Conservation (phyloP, 2,797 vertebrate genomes). For the Malurus leucopterus region DNA sequence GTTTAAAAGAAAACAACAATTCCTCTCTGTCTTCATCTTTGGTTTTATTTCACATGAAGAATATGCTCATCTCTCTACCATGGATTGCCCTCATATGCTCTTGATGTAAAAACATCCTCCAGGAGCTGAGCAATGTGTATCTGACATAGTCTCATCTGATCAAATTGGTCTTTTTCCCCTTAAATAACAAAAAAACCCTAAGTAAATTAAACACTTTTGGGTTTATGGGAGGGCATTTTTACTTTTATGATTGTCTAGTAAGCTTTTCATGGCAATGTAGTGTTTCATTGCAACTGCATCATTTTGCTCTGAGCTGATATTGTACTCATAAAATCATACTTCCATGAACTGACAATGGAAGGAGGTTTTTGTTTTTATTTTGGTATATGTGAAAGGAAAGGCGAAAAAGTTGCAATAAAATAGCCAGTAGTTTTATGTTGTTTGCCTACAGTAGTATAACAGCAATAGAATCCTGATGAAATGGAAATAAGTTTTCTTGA, state of each 20-base stretch:
- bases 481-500: not conserved
- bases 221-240: not conserved
- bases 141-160: not conserved
- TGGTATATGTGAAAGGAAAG: not conserved
- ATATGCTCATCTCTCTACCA: not conserved
- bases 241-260: not conserved
- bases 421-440: not conserved
- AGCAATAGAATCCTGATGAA: not conserved
- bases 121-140: not conserved
- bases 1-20: not conserved
- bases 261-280: not conserved
- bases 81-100: not conserved
- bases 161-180: not conserved
- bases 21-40: not conserved
- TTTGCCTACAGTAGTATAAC: not conserved
- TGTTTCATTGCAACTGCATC: not conserved
- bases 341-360: not conserved
- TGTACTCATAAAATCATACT: not conserved
- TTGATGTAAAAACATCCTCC: not conserved
- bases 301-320: not conserved
- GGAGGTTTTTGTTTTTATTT: not conserved
- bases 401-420: not conserved
- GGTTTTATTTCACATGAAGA: not conserved
- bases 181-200: not conserved
- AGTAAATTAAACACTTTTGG: not conserved